Evolutionary conservation across 2,888 invertebrate genomes (phyloP).

Genomic region (Athalia circularis): DNA sequence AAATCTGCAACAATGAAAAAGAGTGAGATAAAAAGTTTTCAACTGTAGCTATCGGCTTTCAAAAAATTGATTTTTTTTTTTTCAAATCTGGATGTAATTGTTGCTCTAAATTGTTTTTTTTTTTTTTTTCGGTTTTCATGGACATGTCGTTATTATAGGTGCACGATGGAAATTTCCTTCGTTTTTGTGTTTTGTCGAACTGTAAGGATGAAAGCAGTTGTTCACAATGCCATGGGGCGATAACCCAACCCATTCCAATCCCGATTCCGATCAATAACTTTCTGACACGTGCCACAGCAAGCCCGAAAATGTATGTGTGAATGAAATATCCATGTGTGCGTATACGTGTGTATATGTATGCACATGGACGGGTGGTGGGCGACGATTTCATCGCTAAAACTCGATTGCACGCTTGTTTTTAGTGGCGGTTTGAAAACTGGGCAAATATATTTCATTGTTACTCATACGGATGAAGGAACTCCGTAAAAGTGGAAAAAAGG

Average conservation of each 20-base stretch:
- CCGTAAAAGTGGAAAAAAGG: neutral
- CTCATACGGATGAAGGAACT: too few species aligned
- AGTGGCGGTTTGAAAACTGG: too few species aligned
- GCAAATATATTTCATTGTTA: too few species aligned
- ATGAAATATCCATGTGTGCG: neutral
- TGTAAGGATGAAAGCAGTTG: constrained; percentile 25
- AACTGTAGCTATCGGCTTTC: too few species aligned
- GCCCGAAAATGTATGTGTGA: constrained; percentile 3
- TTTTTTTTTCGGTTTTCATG: neutral
- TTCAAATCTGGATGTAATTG: neutral
- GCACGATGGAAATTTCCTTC: neutral
- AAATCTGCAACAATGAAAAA: too few species aligned
- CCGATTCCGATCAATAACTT: constrained; percentile 43
- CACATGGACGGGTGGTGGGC: constrained; percentile 27
- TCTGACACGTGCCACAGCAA: constrained; percentile 41
- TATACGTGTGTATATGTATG: neutral
- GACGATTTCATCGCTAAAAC: constrained; percentile 21
- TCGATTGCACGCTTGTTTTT: neutral
- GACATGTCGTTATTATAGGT: neutral
- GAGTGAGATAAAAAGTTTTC: too few species aligned
- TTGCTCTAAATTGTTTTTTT: neutral
- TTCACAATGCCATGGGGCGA: constrained; percentile 30
- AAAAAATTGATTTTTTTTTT: neutral
- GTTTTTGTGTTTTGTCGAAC: neutral
- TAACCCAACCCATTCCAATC: constrained; percentile 36